A percentile compares a stretch with the other conserved stretches of the same genome.
Conservation (phyloP, 2,113 vertebrate species). For the Ptilonorhynchus violaceus region DNA sequence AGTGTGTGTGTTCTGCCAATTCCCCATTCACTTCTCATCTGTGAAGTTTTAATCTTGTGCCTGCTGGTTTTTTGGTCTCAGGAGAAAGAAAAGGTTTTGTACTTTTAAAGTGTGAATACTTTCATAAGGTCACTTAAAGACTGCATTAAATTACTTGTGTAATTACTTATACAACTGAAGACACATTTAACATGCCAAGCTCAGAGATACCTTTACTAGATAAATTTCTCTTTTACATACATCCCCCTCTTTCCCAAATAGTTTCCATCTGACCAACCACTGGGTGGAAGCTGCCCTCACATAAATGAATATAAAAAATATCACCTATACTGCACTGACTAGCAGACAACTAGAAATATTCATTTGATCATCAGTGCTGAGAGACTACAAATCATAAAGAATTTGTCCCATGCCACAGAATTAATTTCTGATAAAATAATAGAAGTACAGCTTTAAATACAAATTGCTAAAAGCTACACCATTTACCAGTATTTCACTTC, state of each 20-base stretch:
- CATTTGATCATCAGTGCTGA: background rate
- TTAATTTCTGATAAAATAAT: background rate
- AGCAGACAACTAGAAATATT: background rate
- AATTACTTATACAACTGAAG: conserved; percentile 41
- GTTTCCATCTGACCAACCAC: background rate
- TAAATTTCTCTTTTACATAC: background rate
- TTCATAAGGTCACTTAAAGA: conserved; percentile 45
- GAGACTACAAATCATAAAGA: background rate
- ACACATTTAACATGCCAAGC: background rate
- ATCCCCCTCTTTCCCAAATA: background rate
- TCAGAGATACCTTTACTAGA: background rate
- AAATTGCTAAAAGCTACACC: background rate
- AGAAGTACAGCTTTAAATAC: background rate
- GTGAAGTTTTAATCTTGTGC: conserved; percentile 49
- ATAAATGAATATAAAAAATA: background rate
- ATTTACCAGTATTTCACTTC: background rate
- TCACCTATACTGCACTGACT: background rate
- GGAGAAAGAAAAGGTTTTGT: conserved; percentile 54
- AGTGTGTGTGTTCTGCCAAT: background rate
- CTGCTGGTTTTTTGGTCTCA: conserved; percentile 47
- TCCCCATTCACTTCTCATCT: conserved; percentile 32
- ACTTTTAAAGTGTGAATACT: conserved; percentile 54
- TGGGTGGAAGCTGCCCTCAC: background rate
- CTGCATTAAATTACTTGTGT: conserved; percentile 8
- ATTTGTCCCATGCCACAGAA: background rate